These are phyloP conservation scores for Sycobia sp. DNA, from an alignment of 1,140 invertebrate species.

Conservation along the genomic window DNA sequence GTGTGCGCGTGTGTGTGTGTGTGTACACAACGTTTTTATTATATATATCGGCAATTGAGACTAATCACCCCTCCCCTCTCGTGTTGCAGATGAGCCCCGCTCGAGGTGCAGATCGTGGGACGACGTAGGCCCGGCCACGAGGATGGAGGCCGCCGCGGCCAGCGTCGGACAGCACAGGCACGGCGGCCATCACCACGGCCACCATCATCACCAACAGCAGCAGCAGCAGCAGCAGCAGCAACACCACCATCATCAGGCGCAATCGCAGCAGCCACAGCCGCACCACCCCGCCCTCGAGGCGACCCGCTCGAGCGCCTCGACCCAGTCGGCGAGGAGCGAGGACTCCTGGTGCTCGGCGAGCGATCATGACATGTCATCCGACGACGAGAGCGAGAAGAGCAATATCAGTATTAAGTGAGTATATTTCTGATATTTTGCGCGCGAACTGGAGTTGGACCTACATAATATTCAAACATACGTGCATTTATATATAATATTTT, in stretches of 20 bases:
- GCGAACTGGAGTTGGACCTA: too few relatives aligned
- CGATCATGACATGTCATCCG: slow-evolving; percentile 68
- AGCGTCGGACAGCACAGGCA: slow-evolving; percentile 39
- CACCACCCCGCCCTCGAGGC: slow-evolving; percentile 53
- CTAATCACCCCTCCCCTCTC: slow-evolving; percentile 12
- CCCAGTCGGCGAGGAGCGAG: slow-evolving; percentile 62
- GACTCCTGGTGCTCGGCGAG: slow-evolving; percentile 68
- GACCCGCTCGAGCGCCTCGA: slow-evolving; percentile 55
- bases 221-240: too few relatives aligned
- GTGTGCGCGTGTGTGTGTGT: too few relatives aligned
- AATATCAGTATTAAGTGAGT: slow-evolving; percentile 66
- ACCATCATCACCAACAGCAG: neutral
- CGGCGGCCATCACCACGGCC: slow-evolving; percentile 1
- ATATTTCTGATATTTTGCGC: too few relatives aligned
- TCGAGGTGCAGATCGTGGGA: slow-evolving; percentile 66
- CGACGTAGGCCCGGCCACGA: slow-evolving; percentile 60
- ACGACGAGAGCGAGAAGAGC: slow-evolving; percentile 68
- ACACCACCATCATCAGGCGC: neutral
- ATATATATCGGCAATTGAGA: too few relatives aligned
- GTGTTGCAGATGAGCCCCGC: slow-evolving; percentile 64
- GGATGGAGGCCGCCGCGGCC: slow-evolving; percentile 49
- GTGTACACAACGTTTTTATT: too few relatives aligned
- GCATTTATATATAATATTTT: too few relatives aligned
- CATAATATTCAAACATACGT: too few relatives aligned
- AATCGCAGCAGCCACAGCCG: slow-evolving; percentile 27